Conservation (phyloP, 2,888 invertebrate genomes). For the Smittia sp. region DNA sequence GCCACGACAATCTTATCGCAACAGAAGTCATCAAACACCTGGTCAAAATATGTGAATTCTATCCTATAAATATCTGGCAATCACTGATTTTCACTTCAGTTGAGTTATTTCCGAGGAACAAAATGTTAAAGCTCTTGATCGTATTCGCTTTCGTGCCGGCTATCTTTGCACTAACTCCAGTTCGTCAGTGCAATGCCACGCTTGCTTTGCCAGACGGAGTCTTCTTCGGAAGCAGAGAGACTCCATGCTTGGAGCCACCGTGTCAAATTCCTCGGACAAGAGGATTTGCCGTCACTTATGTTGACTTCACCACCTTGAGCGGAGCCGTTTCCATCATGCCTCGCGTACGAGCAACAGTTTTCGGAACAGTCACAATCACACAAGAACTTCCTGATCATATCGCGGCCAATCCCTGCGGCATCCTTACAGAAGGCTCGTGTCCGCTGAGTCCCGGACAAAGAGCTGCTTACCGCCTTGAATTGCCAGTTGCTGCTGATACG, state of each 20-base stretch:
- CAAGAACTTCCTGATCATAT: neutral
- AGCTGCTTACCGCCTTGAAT: neutral
- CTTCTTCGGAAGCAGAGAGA: neutral
- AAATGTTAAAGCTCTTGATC: neutral
- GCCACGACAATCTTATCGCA: no score
- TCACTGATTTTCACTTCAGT: neutral
- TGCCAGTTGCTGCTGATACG: neutral
- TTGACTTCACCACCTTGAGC: neutral
- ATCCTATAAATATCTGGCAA: slow-evolving; percentile 1
- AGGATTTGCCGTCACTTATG: neutral
- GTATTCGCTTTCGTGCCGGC: neutral
- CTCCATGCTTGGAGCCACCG: neutral
- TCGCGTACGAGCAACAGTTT: neutral
- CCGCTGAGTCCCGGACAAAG: neutral
- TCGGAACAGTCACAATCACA: neutral
- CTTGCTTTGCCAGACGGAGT: neutral
- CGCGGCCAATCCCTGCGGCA: neutral
- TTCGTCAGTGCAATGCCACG: neutral
- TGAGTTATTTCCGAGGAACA: neutral
- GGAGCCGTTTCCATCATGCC: neutral
- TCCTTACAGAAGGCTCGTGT: neutral
- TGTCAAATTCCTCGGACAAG: neutral
- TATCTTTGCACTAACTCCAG: slow-evolving; percentile 3
- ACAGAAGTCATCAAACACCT: neutral
- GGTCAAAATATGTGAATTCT: neutral